Conservation (phyloP, 1,140 invertebrate species). For the Nixonia krombeini region DNA sequence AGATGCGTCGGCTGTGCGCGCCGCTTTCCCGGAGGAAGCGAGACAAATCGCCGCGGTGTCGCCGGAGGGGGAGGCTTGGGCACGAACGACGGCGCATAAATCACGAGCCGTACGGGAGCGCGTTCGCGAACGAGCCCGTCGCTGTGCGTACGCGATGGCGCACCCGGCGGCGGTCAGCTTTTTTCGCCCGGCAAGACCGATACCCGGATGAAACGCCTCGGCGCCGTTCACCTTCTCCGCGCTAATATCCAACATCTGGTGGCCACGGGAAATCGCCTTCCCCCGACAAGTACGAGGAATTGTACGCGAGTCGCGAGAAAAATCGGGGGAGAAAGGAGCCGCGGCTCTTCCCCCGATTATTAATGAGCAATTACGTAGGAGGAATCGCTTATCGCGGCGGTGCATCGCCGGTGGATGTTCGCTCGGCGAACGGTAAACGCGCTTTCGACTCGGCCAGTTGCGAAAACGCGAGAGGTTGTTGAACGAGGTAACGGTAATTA, state of each 20-base stretch:
- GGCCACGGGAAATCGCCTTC: neutral
- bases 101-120: slow-evolving; percentile 19
- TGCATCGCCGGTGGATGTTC: too few species aligned
- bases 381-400: too few species aligned
- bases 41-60: slow-evolving; percentile 33
- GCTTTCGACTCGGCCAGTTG: too few species aligned
- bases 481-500: too few species aligned
- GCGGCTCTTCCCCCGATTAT: too few species aligned
- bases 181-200: slow-evolving; percentile 14
- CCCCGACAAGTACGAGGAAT: too few species aligned
- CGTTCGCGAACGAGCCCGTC: neutral
- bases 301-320: too few species aligned
- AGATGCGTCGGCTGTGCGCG: slow-evolving; percentile 31
- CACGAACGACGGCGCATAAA: slow-evolving; percentile 24
- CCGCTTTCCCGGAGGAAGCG: slow-evolving; percentile 23
- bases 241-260: slow-evolving; percentile 6
- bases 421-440: too few species aligned
- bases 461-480: too few species aligned
- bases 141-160: slow-evolving; percentile 2
- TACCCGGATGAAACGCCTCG: slow-evolving; percentile 3
- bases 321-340: slow-evolving; percentile 2
- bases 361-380: too few species aligned
- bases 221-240: too few species aligned
- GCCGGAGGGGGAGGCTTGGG: slow-evolving; percentile 20
- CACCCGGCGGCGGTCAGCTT: slow-evolving; percentile 1